Evolutionary conservation across 2,888 invertebrate species (phyloP), one percentile per base, ranked within the genome.

Genomic region (Sclerodermus sp.): DNA sequence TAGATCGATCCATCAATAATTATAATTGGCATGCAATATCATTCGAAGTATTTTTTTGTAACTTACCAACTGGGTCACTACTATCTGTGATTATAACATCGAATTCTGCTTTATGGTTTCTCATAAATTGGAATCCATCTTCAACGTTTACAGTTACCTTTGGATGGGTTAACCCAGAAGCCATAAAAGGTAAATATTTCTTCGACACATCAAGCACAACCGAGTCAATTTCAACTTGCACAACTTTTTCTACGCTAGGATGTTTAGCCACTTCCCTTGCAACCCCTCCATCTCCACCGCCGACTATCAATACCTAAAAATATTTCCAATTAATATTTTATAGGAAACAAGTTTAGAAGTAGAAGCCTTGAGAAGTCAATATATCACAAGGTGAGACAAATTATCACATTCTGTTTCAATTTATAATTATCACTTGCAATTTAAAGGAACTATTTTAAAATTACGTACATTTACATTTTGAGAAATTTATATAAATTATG

Each of bases 51-150:
- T 30, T 38, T 1, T 6, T 12, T 40, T 47, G 10, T 45, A 38
- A 60, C 71, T 73, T 69, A 83, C 97, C 98, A 23, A 97, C 84
- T 0, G 98, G 98, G 81, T 99, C 99, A 36, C 96, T 96, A 58
- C 96, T 96, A 77, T 99, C 99, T 0, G 98, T 99, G 48, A 99
- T 96, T 59, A 99, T 96, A 38, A 99, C 93, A 80, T 99, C 99
- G 77, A 94, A 99, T 78, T 91, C 88, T 36, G 86, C 83, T 49
- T 83, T 83, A 73, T 96, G 90, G 45, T 89, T 84, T 68, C 90
- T 89, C 86, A 99, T 90, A 77, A 92, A 99, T 64, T 95, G 90
- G 73, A 96, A 95, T 0, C 99, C 99, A 78, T 99, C 98, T 0
- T 91, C 91, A 37, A 96, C 87, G 70, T 87, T 86, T 0, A 99